These are phyloP conservation scores for Hypocryptadius cinnamomeus DNA, from an alignment of 2,113 vertebrate genomes.

Conservation along the genomic window DNA sequence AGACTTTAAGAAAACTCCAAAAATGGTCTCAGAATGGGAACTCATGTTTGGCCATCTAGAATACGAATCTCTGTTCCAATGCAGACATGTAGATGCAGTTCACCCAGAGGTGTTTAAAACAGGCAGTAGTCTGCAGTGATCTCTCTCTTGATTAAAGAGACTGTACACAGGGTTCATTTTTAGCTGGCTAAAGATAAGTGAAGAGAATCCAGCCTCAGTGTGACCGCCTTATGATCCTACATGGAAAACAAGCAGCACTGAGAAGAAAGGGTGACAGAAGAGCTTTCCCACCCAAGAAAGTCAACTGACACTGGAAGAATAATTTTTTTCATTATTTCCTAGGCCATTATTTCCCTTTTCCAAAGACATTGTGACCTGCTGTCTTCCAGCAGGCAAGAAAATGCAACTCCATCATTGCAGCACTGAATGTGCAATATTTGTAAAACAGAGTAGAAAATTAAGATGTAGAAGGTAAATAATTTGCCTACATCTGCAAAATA, in stretches of 20 bases:
- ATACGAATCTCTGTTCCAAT: background rate
- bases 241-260: background rate
- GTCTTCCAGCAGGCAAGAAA: background rate
- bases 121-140: background rate
- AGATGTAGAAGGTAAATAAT: background rate
- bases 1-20: background rate
- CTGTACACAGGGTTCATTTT: background rate
- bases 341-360: background rate
- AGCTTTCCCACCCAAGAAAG: background rate
- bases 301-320: background rate
- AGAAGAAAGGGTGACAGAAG: background rate
- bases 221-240: background rate
- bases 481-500: background rate
- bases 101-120: background rate
- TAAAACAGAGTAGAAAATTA: background rate
- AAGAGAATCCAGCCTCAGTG: background rate
- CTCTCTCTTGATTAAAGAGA: background rate
- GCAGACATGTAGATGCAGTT: background rate
- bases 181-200: background rate
- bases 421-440: background rate
- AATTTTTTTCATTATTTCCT: background rate
- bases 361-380: background rate
- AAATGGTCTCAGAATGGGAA: background rate
- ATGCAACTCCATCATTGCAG: background rate
- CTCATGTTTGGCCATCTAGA: background rate